These are phyloP conservation scores for Holothuria leucospilota DNA, from an alignment of 53 echinoderm and acorn worm species.

Conservation along the genomic window DNA sequence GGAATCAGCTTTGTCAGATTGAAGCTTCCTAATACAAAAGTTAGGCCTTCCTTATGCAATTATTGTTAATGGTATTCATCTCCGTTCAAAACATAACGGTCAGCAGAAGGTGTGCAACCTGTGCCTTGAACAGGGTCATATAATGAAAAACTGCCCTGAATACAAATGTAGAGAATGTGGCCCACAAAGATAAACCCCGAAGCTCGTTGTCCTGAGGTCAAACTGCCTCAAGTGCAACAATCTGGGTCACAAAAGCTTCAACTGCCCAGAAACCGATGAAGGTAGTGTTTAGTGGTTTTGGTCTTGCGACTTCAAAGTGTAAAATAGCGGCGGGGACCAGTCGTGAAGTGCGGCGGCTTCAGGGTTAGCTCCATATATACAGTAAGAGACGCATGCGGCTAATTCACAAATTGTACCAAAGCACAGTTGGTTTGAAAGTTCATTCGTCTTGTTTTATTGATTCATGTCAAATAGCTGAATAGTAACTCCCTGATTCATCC, in stretches of 20 bases:
- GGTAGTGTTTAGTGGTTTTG: no score
- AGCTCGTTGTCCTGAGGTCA: neutral
- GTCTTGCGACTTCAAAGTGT: no score
- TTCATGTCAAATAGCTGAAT: no score
- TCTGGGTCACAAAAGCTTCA: constrained; percentile 20
- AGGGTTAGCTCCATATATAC: no score
- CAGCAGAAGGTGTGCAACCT: constrained; percentile 7
- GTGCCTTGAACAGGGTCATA: neutral
- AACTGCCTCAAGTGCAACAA: constrained; percentile 1
- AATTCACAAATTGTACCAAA: no score
- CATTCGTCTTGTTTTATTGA: no score
- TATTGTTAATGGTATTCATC: neutral
- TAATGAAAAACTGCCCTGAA: neutral
- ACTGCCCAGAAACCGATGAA: neutral
- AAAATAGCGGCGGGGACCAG: no score
- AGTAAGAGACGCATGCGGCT: no score
- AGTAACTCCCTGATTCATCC: no score
- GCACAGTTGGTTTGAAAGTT: no score
- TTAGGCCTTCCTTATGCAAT: constrained; percentile 4
- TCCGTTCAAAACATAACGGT: constrained; percentile 16
- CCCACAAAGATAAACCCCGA: neutral
- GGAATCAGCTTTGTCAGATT: neutral
- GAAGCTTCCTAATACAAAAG: neutral
- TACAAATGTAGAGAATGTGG: constrained; percentile 14
- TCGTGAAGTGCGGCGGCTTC: no score